Percentiles rank a stretch among this genome's conserved stretches.
These are phyloP conservation scores for Exaiptasia diaphana DNA, from an alignment of 64 coral and sea anemone genomes.

Conservation along the genomic window DNA sequence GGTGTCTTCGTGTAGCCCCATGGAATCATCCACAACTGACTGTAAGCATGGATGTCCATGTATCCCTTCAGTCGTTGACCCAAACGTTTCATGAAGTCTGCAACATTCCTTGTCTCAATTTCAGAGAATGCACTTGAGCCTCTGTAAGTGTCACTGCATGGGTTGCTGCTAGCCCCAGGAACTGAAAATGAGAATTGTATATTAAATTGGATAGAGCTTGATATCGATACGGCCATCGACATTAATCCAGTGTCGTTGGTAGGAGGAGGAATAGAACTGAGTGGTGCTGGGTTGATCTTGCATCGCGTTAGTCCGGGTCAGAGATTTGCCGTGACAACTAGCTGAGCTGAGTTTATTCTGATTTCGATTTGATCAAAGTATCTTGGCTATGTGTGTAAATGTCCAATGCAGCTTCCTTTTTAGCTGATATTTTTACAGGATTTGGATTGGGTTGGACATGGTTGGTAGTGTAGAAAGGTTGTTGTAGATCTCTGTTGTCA, in stretches of 20 bases:
- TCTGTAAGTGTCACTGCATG: slow-evolving; percentile 47
- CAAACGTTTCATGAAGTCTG: slow-evolving; percentile 21
- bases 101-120: slow-evolving; percentile 67
- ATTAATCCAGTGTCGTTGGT: no score
- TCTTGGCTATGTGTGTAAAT: no score
- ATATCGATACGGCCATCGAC: no score
- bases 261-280: no score
- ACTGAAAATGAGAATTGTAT: not conserved
- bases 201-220: no score
- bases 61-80: not conserved
- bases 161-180: slow-evolving; percentile 50
- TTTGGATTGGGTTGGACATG: not conserved
- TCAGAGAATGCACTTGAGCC: slow-evolving; percentile 55
- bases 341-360: not conserved
- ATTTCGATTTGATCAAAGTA: not conserved
- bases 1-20: not conserved
- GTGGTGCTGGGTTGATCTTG: no score
- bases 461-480: not conserved
- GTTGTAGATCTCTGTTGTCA: not conserved
- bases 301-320: no score
- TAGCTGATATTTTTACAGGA: no score
- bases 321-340: not conserved
- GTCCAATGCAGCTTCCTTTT: no score
- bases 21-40: slow-evolving; percentile 59
- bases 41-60: slow-evolving; percentile 63